Percentiles rank a stretch among this genome's conserved stretches.
Conservation (phyloP, 2,888 invertebrate species). For the Agrotis segetum region DNA sequence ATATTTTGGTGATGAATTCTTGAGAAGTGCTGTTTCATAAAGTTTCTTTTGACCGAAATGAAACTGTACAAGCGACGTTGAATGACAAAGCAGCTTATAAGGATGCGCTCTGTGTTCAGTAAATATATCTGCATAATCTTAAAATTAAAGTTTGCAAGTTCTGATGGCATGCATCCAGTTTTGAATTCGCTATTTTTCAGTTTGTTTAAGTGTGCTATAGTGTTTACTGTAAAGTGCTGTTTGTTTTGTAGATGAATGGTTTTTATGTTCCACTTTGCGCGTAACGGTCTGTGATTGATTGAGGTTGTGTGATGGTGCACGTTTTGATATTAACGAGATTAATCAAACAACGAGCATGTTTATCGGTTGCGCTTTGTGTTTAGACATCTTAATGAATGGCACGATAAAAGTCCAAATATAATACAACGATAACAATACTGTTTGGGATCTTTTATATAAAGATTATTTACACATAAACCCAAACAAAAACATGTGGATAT, state of each 20-base stretch:
- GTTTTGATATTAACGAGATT: conserved; percentile 52
- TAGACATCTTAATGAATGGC: conserved; percentile 4
- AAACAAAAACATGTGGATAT: conserved; percentile 30
- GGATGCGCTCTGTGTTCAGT: conserved; percentile 54
- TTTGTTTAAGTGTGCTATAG: conserved; percentile 41
- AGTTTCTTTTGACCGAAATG: conserved; percentile 68
- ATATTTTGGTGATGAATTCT: conserved; percentile 75
- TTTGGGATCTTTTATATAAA: neutral
- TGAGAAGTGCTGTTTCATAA: conserved; percentile 68
- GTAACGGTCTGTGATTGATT: conserved; percentile 46
- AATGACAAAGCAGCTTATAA: conserved; percentile 66
- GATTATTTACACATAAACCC: conserved; percentile 31
- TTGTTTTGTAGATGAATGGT: conserved; percentile 28
- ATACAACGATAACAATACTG: conserved; percentile 8
- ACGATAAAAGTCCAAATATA: conserved; percentile 25
- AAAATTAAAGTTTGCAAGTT: conserved; percentile 64
- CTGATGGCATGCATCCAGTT: conserved; percentile 62
- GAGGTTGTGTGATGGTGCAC: conserved; percentile 40
- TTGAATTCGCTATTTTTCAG: conserved; percentile 50
- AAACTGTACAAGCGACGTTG: conserved; percentile 65
- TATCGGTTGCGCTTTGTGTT: conserved; percentile 19
- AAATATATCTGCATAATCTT: conserved; percentile 65
- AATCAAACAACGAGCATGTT: conserved; percentile 45
- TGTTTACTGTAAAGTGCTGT: conserved; percentile 40
- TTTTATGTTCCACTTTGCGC: conserved; percentile 30